Conservation (phyloP, 2,888 invertebrate genomes). For the Allophyes oxyacanthae region DNA sequence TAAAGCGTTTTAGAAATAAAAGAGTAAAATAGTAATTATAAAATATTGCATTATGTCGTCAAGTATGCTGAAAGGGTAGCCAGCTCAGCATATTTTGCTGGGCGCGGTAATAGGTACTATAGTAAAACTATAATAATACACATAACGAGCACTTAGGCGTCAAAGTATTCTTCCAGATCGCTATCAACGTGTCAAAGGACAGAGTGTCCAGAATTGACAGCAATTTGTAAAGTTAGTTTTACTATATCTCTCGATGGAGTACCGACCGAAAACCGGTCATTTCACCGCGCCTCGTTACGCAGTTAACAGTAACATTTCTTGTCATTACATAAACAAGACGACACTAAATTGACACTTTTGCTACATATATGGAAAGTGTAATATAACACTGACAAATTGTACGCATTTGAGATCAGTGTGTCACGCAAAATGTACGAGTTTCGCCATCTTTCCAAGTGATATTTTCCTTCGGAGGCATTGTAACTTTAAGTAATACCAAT, state of each 20-base stretch:
- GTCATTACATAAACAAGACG: conserved; percentile 48
- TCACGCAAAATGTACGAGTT: conserved; percentile 19
- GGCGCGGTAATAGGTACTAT: no score
- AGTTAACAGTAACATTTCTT: conserved; percentile 38
- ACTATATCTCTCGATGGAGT: conserved; percentile 2
- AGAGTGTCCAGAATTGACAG: no score
- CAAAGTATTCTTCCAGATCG: no score
- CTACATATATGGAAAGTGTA: conserved; percentile 42
- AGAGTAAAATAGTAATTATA: no score
- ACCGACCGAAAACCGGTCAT: conserved; percentile 17
- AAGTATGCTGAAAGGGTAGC: no score
- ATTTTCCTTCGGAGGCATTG: conserved; percentile 7
- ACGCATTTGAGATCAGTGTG: conserved; percentile 45
- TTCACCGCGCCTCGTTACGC: conserved; percentile 32
- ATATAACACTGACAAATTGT: conserved; percentile 42
- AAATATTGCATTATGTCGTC: no score
- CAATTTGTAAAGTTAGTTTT: background rate
- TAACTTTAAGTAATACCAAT: background rate
- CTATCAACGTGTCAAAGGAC: no score
- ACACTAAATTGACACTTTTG: conserved; percentile 49
- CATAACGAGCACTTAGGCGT: no score
- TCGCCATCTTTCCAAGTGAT: conserved; percentile 17
- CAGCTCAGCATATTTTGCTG: no score
- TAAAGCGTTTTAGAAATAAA: no score
- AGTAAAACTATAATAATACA: no score